Evolutionary conservation across 2,888 invertebrate genomes (phyloP).

Genomic region (Micropterix aruncella): DNA sequence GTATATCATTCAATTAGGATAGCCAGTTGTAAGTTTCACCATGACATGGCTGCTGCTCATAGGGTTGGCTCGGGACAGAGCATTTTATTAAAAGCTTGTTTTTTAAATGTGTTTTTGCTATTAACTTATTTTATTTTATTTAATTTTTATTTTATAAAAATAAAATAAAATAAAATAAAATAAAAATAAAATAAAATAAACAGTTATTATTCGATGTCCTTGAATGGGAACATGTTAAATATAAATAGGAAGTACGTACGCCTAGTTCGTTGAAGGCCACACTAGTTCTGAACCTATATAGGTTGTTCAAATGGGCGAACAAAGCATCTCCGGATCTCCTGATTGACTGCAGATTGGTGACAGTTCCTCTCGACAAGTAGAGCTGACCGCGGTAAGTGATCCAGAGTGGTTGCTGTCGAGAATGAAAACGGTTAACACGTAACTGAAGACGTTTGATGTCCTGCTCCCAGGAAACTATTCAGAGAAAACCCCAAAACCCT

Average conservation of each 20-base stretch:
- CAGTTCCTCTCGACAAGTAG: slow-evolving; percentile 28
- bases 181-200: slow-evolving; percentile 7
- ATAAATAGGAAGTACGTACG: slow-evolving; percentile 6
- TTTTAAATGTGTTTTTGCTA: too few species aligned
- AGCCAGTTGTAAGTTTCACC: too few species aligned
- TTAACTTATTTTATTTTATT: too few species aligned
- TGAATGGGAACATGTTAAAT: not conserved
- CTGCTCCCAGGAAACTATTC: too few species aligned
- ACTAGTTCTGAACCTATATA: slow-evolving; percentile 1
- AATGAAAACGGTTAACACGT: too few species aligned
- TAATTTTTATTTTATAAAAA: too few species aligned
- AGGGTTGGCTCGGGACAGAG: too few species aligned
- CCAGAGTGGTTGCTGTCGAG: slow-evolving; percentile 24
- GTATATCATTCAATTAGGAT: too few species aligned
- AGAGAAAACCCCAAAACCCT: too few species aligned
- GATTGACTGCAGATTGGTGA: slow-evolving; percentile 32
- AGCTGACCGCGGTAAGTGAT: slow-evolving; percentile 38
- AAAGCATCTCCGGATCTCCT: slow-evolving; percentile 30
- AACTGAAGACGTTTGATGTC: too few species aligned
- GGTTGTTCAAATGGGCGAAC: slow-evolving; percentile 16
- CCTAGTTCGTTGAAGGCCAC: slow-evolving; percentile 4
- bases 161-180: not conserved
- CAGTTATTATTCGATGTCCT: slow-evolving; percentile 8
- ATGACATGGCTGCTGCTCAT: too few species aligned
- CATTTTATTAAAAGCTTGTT: too few species aligned